phyloP scores from a whole-genome alignment of 2,888 invertebrate species.

The Noctua janthe region DNA sequence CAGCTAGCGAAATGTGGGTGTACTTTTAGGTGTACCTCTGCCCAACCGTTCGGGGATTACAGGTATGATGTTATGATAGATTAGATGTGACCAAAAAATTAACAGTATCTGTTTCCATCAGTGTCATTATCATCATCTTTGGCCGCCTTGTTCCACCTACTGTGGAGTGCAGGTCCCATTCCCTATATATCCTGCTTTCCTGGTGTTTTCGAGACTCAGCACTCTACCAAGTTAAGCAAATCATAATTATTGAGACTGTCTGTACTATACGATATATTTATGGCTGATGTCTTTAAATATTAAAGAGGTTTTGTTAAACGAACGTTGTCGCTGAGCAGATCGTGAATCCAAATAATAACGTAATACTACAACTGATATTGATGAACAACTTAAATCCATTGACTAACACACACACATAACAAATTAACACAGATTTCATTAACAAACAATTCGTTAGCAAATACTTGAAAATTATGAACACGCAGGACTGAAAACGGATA shows the following conservation, averaged over 20 bases:
- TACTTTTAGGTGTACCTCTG: not conserved
- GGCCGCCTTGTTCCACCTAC: not conserved
- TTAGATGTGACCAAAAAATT: not conserved
- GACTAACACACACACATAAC: not conserved
- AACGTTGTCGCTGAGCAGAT: not conserved
- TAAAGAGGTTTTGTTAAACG: not conserved
- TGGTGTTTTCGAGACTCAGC: not conserved
- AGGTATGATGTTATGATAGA: not conserved
- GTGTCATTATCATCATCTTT: not conserved
- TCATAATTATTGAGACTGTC: not conserved
- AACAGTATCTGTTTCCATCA: not conserved
- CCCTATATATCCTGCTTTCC: not conserved
- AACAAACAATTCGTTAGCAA: constrained; percentile 33
- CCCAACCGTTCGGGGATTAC: not conserved
- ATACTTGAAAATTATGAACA: constrained; percentile 40
- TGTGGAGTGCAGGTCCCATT: not conserved
- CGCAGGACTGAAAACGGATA: constrained; percentile 51
- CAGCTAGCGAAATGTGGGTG: not conserved
- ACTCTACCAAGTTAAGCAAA: not conserved
- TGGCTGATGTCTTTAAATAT: not conserved
- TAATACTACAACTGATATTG: not conserved
- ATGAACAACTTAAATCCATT: not conserved
- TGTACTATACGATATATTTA: not conserved
- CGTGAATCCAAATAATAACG: not conserved
- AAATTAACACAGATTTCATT: constrained; percentile 28